Evolutionary conservation across 1,140 invertebrate genomes (phyloP).

Genomic region (Lucilia sericata): DNA sequence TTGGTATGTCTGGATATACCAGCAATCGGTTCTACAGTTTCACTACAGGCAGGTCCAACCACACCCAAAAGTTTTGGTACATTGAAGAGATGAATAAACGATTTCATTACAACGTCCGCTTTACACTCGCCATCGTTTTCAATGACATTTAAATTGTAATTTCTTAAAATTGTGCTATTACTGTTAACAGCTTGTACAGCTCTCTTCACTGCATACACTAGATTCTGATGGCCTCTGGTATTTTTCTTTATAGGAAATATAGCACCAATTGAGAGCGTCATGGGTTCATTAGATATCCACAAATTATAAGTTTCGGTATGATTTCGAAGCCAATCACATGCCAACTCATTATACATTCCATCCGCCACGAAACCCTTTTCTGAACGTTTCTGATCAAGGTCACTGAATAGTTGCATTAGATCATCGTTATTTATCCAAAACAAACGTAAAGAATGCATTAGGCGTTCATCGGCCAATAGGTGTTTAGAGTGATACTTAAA

Average conservation of each 20-base stretch:
- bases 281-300: constrained; percentile 71
- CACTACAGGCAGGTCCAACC: constrained; percentile 86
- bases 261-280: constrained; percentile 77
- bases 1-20: constrained; percentile 82
- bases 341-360: constrained; percentile 69
- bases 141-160: constrained; percentile 75
- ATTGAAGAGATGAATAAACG: constrained; percentile 79
- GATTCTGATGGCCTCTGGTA: constrained; percentile 74
- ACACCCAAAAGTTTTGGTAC: constrained; percentile 76
- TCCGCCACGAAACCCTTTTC: neutral
- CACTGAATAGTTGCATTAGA: constrained; percentile 35
- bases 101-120: constrained; percentile 81
- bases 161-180: constrained; percentile 72
- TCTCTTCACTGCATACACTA: constrained; percentile 75
- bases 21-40: constrained; percentile 85
- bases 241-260: constrained; percentile 78
- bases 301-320: constrained; percentile 70
- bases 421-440: constrained; percentile 51
- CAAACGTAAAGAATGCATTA: constrained; percentile 67
- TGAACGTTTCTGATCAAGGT: neutral
- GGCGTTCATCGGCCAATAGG: constrained; percentile 69
- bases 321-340: constrained; percentile 77
- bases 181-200: constrained; percentile 77
- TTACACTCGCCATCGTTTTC: constrained; percentile 79
- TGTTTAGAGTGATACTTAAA: constrained; percentile 76